A percentile compares a stretch with the other conserved stretches of the same genome.
Evolutionary conservation across 1,140 invertebrate genomes (phyloP).

Genomic region (Octopus sinensis): DNA sequence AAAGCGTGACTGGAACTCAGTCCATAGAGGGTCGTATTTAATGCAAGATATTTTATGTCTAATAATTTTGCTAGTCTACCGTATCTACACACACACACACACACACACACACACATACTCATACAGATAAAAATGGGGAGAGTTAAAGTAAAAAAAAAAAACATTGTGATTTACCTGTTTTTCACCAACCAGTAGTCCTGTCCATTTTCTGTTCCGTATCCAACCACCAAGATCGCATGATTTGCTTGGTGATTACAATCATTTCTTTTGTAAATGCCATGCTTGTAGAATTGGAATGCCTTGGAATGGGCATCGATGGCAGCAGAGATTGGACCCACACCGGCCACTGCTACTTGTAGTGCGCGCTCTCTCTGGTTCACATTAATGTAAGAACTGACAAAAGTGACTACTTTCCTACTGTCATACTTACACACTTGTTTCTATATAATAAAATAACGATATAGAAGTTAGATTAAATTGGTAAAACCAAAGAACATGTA

Average conservation of each 20-base stretch:
- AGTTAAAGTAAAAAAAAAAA: not conserved
- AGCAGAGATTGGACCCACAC: conserved; percentile 73
- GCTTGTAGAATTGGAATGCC: conserved; percentile 68
- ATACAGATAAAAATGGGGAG: not conserved
- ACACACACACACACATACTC: too few relatives aligned
- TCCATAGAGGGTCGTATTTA: too few relatives aligned
- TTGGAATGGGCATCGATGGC: conserved; percentile 85
- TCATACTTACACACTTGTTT: conserved; percentile 59
- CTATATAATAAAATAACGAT: conserved; percentile 29
- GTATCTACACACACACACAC: too few relatives aligned
- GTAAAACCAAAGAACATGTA: not conserved
- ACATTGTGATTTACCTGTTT: too few relatives aligned
- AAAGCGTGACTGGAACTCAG: too few relatives aligned
- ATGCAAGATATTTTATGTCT: too few relatives aligned
- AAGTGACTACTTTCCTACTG: conserved; percentile 32
- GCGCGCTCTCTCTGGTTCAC: conserved; percentile 62
- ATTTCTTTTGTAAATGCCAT: conserved; percentile 37
- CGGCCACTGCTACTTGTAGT: conserved; percentile 74
- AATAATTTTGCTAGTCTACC: too few relatives aligned
- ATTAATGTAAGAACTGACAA: conserved; percentile 69
- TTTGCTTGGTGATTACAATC: conserved; percentile 47
- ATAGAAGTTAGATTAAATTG: not conserved
- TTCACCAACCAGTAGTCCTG: too few relatives aligned
- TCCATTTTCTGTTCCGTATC: too few relatives aligned
- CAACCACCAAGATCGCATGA: conserved; percentile 63